Conservation (phyloP, 37 sponge, comb jelly and placozoan species). For the Petrosia ficiformis region DNA sequence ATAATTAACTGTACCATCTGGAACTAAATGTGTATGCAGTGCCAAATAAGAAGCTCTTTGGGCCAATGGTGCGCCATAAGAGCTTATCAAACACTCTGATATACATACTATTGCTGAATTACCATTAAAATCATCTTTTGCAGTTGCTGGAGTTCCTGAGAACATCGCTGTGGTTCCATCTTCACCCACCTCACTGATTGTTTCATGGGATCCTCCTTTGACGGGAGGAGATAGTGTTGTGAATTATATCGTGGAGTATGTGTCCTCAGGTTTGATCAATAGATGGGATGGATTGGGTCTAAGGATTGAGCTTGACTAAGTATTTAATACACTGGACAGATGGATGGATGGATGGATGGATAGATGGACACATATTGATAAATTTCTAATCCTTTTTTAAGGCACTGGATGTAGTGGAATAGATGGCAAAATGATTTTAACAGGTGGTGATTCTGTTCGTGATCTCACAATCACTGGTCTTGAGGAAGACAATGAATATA, state of each 20-base stretch:
- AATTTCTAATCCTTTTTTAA: not conserved
- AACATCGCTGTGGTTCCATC: not conserved
- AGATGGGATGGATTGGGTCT: not conserved
- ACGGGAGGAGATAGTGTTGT: not conserved
- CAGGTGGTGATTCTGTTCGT: not conserved
- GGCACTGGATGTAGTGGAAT: slow-evolving; percentile 9
- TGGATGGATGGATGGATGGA: no score
- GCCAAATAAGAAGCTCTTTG: no score
- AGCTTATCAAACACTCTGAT: no score
- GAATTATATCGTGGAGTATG: not conserved
- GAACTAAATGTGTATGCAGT: no score
- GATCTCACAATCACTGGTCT: not conserved
- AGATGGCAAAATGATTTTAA: slow-evolving; percentile 1
- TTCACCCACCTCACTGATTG: not conserved
- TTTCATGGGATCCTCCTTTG: not conserved
- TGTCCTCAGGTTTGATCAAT: not conserved
- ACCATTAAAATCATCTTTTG: not conserved
- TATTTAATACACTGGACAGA: no score
- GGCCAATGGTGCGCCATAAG: no score
- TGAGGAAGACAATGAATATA: slow-evolving; percentile 2
- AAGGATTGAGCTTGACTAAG: no score
- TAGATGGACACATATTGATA: no score
- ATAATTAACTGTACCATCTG: no score
- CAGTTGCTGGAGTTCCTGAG: not conserved
- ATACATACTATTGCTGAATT: not conserved